Evolutionary conservation across 2,888 invertebrate species (phyloP).

Genomic region (Drosophila ochracea): DNA sequence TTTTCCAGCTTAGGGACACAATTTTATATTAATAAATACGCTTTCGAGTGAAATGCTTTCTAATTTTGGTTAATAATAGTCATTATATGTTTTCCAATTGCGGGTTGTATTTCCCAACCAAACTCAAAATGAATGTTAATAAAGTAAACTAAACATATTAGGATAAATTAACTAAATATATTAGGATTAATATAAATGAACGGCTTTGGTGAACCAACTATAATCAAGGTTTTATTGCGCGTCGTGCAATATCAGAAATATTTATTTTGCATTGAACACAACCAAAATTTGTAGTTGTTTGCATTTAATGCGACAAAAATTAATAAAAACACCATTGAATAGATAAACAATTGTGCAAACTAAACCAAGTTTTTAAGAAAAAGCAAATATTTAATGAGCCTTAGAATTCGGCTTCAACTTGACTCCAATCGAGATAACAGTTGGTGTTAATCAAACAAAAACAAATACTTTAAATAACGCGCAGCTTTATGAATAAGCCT

Average conservation of each 20-base stretch:
- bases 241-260: not conserved
- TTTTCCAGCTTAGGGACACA: not conserved
- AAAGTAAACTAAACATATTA: not conserved
- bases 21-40: not conserved
- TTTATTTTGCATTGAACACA: constrained; percentile 4
- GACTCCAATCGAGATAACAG: constrained; percentile 43
- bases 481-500: constrained; percentile 5
- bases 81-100: too few relatives aligned
- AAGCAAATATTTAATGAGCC: constrained; percentile 49
- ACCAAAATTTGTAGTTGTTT: not conserved
- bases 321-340: constrained; percentile 1
- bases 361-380: constrained; percentile 37
- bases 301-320: constrained; percentile 31
- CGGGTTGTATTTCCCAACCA: not conserved
- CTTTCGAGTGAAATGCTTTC: too few relatives aligned
- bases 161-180: too few relatives aligned
- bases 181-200: not conserved
- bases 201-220: not conserved
- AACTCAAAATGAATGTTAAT: not conserved
- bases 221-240: constrained; percentile 2
- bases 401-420: constrained; percentile 16
- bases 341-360: constrained; percentile 53
- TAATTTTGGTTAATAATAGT: too few relatives aligned
- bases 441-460: constrained; percentile 57
- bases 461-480: constrained; percentile 14